Evolutionary conservation across 2,113 vertebrate species (phyloP).

Genomic region (Sterrhoptilus dennistouni): DNA sequence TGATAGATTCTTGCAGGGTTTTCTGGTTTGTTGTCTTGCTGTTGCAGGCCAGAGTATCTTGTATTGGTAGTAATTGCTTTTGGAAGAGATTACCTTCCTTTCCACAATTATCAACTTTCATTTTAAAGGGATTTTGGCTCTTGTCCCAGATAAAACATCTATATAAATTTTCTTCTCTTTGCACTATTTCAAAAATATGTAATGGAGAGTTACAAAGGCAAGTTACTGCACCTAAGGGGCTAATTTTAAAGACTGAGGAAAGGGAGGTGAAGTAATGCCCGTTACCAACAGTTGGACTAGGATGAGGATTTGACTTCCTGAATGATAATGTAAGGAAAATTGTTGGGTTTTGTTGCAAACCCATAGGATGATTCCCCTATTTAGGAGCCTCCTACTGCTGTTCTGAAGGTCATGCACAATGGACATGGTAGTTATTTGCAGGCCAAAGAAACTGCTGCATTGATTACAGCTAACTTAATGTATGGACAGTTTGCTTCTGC

Average conservation of each 20-base stretch:
- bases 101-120: neutral
- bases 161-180: rapidly evolving
- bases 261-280: neutral
- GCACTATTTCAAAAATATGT: neutral
- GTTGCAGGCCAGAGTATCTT: neutral
- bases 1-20: neutral
- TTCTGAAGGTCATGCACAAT: neutral
- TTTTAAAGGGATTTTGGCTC: neutral
- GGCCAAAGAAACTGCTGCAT: neutral
- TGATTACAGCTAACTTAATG: neutral
- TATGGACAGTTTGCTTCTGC: neutral
- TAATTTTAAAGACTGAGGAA: neutral
- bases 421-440: neutral
- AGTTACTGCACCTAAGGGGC: neutral
- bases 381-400: neutral
- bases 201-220: neutral
- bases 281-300: neutral
- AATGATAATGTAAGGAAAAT: neutral
- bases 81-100: neutral
- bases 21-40: neutral
- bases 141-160: neutral
- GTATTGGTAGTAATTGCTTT: neutral
- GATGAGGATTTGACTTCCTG: neutral
- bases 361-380: neutral
- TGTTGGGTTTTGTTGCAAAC: neutral